Evolutionary conservation across 2,888 invertebrate genomes (phyloP).

Genomic region (Scaptomyza polygonia): DNA sequence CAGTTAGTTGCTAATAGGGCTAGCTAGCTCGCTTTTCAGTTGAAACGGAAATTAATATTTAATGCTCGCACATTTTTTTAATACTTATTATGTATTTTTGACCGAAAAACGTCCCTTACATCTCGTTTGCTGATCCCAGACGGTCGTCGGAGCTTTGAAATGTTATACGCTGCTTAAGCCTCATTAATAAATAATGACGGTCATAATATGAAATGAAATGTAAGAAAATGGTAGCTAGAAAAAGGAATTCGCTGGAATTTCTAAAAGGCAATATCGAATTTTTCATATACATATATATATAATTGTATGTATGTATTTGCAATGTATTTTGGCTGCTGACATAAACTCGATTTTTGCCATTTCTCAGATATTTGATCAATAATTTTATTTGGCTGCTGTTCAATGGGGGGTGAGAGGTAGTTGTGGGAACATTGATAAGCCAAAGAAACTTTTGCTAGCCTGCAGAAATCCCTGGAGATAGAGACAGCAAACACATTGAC

Average conservation of each 20-base stretch:
- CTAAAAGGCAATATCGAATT: conserved; percentile 14
- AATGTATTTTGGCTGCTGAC: conserved; percentile 18
- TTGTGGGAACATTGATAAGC: conserved; percentile 68
- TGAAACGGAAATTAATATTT: conserved; percentile 79
- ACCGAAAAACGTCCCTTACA: not conserved
- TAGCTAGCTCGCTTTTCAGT: conserved; percentile 65
- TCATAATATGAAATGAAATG: conserved; percentile 50
- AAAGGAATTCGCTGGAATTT: conserved; percentile 6
- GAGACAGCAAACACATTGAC: not conserved
- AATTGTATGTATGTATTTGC: not conserved
- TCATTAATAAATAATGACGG: conserved; percentile 78
- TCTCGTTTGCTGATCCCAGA: conserved; percentile 7
- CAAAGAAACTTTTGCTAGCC: conserved; percentile 61
- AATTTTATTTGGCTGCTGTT: conserved; percentile 38
- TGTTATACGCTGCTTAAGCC: conserved; percentile 79
- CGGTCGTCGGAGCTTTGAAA: conserved; percentile 60
- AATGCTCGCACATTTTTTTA: conserved; percentile 73
- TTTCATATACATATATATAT: not conserved
- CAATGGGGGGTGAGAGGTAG: conserved; percentile 20
- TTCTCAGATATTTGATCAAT: conserved; percentile 31
- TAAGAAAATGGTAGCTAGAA: conserved; percentile 3
- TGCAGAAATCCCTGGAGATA: conserved; percentile 35
- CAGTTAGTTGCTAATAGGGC: conserved; percentile 27
- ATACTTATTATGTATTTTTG: conserved; percentile 31
- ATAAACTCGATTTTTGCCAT: conserved; percentile 20